phyloP scores from a whole-genome alignment of 2,888 invertebrate genomes.

The Caenorhabditis doughertyi region DNA sequence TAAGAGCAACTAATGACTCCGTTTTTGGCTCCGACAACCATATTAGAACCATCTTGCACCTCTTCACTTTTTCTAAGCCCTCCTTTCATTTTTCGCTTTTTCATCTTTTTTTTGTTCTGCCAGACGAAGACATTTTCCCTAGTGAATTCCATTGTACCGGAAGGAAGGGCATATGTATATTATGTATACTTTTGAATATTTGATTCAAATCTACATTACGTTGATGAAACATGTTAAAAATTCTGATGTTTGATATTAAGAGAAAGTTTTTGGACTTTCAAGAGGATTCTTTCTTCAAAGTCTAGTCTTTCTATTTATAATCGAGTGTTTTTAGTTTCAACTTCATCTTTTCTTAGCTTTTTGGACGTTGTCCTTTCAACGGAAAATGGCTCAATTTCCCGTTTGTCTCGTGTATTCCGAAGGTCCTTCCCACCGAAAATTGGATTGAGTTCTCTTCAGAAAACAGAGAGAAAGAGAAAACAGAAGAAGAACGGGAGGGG shows the following conservation, averaged over 20 bases:
- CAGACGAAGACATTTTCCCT: slow-evolving; percentile 7
- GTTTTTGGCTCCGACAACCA: neutral
- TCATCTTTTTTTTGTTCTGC: neutral
- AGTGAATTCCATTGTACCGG: slow-evolving; percentile 30
- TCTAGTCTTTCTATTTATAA: neutral
- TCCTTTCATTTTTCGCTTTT: neutral
- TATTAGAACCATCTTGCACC: slow-evolving; percentile 13
- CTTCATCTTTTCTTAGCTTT: neutral
- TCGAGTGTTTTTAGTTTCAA: slow-evolving; percentile 25
- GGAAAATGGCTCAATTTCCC: slow-evolving; percentile 51
- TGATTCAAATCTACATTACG: slow-evolving; percentile 18
- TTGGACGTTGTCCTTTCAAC: slow-evolving; percentile 23
- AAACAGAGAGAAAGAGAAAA: slow-evolving; percentile 1
- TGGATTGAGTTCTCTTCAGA: slow-evolving; percentile 36
- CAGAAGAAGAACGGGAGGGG: slow-evolving; percentile 30
- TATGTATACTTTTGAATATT: neutral
- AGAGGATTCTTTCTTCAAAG: neutral
- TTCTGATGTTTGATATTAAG: slow-evolving; percentile 26
- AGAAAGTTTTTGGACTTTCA: neutral
- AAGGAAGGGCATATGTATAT: slow-evolving; percentile 19
- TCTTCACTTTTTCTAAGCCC: neutral
- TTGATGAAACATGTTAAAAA: slow-evolving; percentile 22
- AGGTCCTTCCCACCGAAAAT: slow-evolving; percentile 23
- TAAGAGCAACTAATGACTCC: slow-evolving; percentile 9
- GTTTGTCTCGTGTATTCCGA: slow-evolving; percentile 1